phyloP scores from a whole-genome alignment of 2,797 vertebrate genomes.

The Gobionotothen gibberifrons region DNA sequence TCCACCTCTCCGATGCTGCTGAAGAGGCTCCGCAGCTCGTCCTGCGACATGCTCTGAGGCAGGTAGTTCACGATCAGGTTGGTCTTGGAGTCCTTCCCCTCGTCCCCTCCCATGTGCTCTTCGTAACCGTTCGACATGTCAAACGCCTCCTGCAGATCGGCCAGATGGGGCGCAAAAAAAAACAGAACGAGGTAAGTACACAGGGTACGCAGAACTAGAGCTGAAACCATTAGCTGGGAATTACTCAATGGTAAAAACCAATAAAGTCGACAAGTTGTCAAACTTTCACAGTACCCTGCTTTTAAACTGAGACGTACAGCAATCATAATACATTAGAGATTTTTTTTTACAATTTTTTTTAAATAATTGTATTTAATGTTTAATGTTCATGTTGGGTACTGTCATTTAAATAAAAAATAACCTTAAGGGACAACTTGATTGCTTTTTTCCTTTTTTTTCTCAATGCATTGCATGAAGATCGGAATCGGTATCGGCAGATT shows the following conservation, averaged over 20 bases:
- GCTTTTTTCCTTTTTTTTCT: no score
- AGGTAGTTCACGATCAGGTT: conserved; percentile 99
- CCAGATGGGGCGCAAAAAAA: conserved; percentile 45
- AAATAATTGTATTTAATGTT: no score
- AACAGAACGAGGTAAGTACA: conserved; percentile 40
- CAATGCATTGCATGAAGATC: no score
- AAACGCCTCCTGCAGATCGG: conserved; percentile 83
- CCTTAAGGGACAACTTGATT: no score
- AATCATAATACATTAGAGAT: neutral
- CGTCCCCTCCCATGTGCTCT: conserved; percentile 97
- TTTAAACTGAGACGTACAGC: no score
- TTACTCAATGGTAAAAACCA: no score
- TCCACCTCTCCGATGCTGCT: conserved; percentile 98
- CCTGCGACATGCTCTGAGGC: conserved; percentile 98
- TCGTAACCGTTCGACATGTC: conserved; percentile 99
- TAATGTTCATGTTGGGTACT: no score
- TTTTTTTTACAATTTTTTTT: no score
- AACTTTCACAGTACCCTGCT: neutral
- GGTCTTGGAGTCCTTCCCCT: conserved; percentile 94
- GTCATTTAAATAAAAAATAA: no score
- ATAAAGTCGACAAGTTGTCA: no score
- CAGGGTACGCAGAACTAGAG: neutral
- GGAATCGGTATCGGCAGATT: no score
- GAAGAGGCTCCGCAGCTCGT: conserved; percentile 96
- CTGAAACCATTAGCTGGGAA: fast-evolving